Evolutionary conservation across 2,888 invertebrate species (phyloP), one percentile per base, ranked within the genome.

Genomic region (Nomada fucata): DNA sequence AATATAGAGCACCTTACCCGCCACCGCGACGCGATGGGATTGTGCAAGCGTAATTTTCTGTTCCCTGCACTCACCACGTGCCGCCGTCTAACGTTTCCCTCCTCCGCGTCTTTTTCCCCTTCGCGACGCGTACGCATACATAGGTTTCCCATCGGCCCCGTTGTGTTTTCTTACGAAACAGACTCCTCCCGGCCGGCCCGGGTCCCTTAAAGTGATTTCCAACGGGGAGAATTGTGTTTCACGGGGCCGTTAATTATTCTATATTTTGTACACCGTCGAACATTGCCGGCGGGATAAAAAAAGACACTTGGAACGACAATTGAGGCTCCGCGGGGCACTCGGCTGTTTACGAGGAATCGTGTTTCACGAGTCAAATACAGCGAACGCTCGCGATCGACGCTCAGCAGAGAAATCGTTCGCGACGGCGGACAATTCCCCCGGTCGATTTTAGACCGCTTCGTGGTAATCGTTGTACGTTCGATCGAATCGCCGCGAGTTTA

Each of bases 1-100:
- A 93, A 93, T 92, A 92, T 93, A 83, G 92, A 92, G 91, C 92
- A 93, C 89, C 86, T 87, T 83, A 88, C 85, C 86, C 87, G 86
- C 84, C 85, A 71, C 82, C 83, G 74, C 80, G 79, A 76, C 60
- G 65, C 73, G 83, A 84, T 79, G 76, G 76, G 79, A 80, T 89
- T 87, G 86, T 86, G 88, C 87, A 88, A 87, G 87, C 82, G 53
- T 82, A 80, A 87, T 87, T 87, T 84, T 88, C 87, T 79, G 67
- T 79, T 70, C 81, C 79, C 84, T 86, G 86, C 84, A 83, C 85
- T 85, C 83, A 63, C 67, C 82, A 80, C 83, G 83, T 78, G 80
- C 72, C 71, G 78, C 63, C 26, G 59, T 20, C 29, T 42, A n/a
- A n/a, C 61, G 42, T 57, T 69, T 61, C 55, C 20, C 71, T 23